A percentile compares a stretch with the other conserved stretches of the same genome.
Evolutionary conservation across 2,113 vertebrate species (phyloP).

Genomic region (Ia io): DNA sequence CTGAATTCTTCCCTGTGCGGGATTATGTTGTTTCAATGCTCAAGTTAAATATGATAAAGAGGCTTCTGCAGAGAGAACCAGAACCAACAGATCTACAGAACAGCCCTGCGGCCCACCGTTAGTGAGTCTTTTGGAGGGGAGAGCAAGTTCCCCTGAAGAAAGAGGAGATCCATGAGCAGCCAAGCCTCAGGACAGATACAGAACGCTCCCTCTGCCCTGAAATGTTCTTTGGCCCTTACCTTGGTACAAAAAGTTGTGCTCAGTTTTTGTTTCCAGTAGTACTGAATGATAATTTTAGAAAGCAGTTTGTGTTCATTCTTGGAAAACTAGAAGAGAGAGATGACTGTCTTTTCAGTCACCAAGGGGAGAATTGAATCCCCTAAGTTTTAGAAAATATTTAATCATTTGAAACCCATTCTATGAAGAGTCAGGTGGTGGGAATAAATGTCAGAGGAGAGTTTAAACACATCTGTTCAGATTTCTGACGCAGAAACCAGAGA

Average conservation of each 20-base stretch:
- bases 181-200: background rate
- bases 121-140: background rate
- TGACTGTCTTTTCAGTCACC: background rate
- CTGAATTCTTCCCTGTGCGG: background rate
- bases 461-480: background rate
- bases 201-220: too few species aligned
- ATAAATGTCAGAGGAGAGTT: background rate
- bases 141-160: background rate
- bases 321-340: background rate
- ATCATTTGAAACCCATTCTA: background rate
- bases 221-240: background rate
- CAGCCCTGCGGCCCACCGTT: background rate
- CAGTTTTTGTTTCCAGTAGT: background rate
- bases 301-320: background rate
- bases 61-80: background rate
- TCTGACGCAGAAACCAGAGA: background rate
- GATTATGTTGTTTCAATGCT: background rate
- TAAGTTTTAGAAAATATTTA: background rate
- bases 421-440: background rate
- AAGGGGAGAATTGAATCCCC: background rate
- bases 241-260: background rate
- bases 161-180: background rate
- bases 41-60: background rate
- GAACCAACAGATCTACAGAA: background rate
- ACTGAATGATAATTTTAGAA: background rate